phyloP scores from a whole-genome alignment of 2,113 vertebrate genomes.

The Epinephelus fuscoguttatus region DNA sequence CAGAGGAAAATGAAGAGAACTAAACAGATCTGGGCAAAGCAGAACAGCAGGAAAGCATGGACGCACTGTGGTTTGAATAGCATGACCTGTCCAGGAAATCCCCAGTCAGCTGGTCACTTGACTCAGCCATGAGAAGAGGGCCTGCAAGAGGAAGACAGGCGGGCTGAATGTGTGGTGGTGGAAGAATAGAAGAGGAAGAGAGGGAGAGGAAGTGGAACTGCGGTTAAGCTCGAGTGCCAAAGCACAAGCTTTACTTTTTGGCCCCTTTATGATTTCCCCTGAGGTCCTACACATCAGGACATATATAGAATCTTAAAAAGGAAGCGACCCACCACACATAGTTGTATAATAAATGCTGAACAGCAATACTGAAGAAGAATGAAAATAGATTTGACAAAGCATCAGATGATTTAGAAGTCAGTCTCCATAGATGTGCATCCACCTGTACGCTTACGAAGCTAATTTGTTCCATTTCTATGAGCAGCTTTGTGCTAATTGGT shows the following conservation, averaged over 20 bases:
- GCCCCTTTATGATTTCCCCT: not conserved
- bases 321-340: not conserved
- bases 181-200: conserved; percentile 69
- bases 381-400: not conserved
- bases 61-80: conserved; percentile 16
- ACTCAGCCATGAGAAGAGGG: conserved; percentile 45
- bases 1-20: not conserved
- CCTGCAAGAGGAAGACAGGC: conserved; percentile 27
- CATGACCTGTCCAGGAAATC: conserved; percentile 63
- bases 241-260: conserved; percentile 4
- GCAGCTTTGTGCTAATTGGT: not conserved
- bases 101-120: conserved; percentile 61
- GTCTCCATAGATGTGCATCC: not conserved
- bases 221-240: conserved; percentile 20
- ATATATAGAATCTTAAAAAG: not conserved
- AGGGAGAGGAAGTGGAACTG: conserved; percentile 67
- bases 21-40: conserved; percentile 1
- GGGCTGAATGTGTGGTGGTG: conserved; percentile 7
- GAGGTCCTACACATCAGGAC: not conserved
- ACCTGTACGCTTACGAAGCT: not conserved
- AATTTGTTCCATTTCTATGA: not conserved
- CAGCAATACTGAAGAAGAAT: not conserved
- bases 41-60: conserved; percentile 25
- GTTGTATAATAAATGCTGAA: not conserved
- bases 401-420: not conserved